Base-by-base conservation (phyloP, 2,113 vertebrate genomes). In the Nibea coibor region DNA sequence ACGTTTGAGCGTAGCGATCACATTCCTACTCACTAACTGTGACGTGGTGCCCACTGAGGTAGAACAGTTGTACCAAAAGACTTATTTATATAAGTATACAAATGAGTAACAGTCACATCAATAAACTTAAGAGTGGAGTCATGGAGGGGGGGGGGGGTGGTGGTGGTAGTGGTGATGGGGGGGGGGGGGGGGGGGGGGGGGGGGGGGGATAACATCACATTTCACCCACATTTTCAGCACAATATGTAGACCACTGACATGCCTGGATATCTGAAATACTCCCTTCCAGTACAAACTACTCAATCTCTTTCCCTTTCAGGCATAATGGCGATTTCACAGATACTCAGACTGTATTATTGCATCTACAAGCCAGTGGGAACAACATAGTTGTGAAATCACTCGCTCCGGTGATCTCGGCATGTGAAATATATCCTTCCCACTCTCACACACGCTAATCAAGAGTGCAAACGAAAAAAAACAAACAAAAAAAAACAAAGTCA, bases 51-150 rank as follows among this genome's bases (percentile, higher is more conserved):
- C 93, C 88, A 73, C 85, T 95, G 95, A 96, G 95, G 95, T 96
- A 96, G 95, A 93, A 94, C 92, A 87, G 95, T 96, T 95, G 94
- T 95, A 95, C 95, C 92, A 90, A 93, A 92, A 88, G 81, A 92
- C 86, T 76, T 91, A 90, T 91, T 87, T 88, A 93, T 88, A 90
- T 39, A 91, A 91, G 84, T 87, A 91, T 92, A 89, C 89, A 94
- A 93, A 92, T 89, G 78, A 93, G 92, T 95, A 95, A 95, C 94
- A 94, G 95, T 95, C 95, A 94, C 93, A 92, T 92, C 81, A 91
- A 94, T 92, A 88, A 88, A 93, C 84, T 89, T 87, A 83, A 88
- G 85, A 93, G 89, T 88, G 86, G 93, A 92, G 87, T 89, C 72
- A 85, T 86, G 64, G 51, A 63, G 68, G 70, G 57, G 24, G 9